Evolutionary conservation across 2,113 vertebrate genomes (phyloP).

Genomic region (Mola mola): DNA sequence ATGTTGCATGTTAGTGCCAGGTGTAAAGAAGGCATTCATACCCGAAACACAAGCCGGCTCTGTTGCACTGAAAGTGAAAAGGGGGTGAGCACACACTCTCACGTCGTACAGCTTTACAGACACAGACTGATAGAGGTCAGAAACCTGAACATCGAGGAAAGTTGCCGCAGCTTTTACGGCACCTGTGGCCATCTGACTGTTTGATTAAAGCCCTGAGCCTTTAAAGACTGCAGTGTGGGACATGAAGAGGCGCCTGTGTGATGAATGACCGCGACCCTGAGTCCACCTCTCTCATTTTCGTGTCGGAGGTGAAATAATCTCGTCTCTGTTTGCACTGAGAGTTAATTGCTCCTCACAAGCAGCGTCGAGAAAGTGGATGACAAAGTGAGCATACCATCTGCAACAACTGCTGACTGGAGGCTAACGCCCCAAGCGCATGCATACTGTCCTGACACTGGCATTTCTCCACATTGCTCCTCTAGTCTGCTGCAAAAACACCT

Average conservation of each 20-base stretch:
- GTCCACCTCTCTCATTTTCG: slow-evolving; percentile 65
- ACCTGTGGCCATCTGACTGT: slow-evolving; percentile 30
- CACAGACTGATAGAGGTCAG: slow-evolving; percentile 40
- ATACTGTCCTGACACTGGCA: slow-evolving; percentile 72
- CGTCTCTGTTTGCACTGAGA: slow-evolving; percentile 32
- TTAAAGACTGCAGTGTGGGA: slow-evolving; percentile 53
- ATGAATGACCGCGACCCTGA: slow-evolving; percentile 51
- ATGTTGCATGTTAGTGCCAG: background rate
- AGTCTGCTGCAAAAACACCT: slow-evolving; percentile 63
- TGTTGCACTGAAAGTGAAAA: slow-evolving; percentile 20
- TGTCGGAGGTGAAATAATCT: slow-evolving; percentile 51
- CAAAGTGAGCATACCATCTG: slow-evolving; percentile 76
- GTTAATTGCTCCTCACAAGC: slow-evolving; percentile 65
- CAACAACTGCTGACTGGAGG: slow-evolving; percentile 75
- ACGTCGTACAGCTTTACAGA: slow-evolving; percentile 23
- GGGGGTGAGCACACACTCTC: slow-evolving; percentile 23
- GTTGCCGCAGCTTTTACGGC: slow-evolving; percentile 47
- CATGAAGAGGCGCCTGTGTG: slow-evolving; percentile 34
- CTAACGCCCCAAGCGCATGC: slow-evolving; percentile 63
- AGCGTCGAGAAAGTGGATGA: slow-evolving; percentile 61
- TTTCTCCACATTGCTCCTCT: slow-evolving; percentile 59
- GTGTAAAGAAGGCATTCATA: background rate
- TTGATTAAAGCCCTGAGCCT: slow-evolving; percentile 57
- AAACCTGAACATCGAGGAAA: slow-evolving; percentile 43
- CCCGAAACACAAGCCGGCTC: background rate